Percentiles rank a stretch among this genome's conserved stretches.
phyloP scores from a whole-genome alignment of 2,797 vertebrate species.

The Eulemur albifrons region DNA sequence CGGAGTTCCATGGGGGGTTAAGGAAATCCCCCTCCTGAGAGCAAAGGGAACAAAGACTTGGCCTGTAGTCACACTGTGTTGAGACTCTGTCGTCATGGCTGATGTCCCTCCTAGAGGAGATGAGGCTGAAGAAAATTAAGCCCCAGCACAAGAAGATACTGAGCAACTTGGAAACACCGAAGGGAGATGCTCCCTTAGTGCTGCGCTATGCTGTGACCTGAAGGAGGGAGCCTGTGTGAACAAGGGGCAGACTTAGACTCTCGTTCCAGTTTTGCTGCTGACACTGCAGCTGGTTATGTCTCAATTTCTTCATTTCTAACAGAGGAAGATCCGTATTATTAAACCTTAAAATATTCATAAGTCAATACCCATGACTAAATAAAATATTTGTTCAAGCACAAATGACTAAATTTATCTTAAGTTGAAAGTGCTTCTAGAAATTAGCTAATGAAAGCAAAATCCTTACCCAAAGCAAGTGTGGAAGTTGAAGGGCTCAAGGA shows the following conservation, averaged over 20 bases:
- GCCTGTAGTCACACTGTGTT: background rate
- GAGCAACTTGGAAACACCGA: background rate
- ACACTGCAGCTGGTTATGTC: background rate
- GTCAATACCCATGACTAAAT: background rate
- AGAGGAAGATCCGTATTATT: background rate
- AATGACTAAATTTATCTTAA: background rate
- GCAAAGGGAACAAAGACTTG: background rate
- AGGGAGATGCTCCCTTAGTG: background rate
- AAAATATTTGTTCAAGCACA: conserved; percentile 11
- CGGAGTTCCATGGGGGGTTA: background rate
- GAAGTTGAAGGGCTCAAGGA: background rate
- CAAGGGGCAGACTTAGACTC: no score
- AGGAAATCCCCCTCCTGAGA: background rate
- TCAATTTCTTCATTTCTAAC: background rate
- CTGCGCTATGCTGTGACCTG: background rate
- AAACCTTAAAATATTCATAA: background rate
- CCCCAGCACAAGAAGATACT: background rate
- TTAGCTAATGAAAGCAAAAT: background rate
- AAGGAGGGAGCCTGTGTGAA: background rate
- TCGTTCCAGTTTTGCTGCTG: background rate
- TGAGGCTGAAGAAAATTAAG: background rate
- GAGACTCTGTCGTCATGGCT: background rate
- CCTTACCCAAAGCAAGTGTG: background rate
- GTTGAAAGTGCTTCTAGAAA: conserved; percentile 13
- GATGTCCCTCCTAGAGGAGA: background rate